A percentile compares a stretch with the other conserved stretches of the same genome.
phyloP scores from a whole-genome alignment of 2,888 invertebrate genomes.

The Bellardia pandia region DNA sequence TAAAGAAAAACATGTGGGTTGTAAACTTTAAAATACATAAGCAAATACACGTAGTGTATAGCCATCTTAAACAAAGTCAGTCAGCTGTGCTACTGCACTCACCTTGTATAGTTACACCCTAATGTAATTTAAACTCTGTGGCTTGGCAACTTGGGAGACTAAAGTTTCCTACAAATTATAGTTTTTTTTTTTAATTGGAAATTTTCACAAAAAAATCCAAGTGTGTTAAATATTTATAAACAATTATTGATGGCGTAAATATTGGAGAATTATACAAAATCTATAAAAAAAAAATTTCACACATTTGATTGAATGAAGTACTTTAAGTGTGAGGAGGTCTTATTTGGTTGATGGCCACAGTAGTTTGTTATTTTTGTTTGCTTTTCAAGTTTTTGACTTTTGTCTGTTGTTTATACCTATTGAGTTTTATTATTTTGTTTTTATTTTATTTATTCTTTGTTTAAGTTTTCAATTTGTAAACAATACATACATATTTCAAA shows the following conservation, averaged over 20 bases:
- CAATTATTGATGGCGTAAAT: slow-evolving; percentile 52
- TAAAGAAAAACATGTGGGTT: too few species aligned
- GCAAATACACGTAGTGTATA: too few species aligned
- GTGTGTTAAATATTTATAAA: slow-evolving; percentile 30
- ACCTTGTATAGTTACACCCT: too few species aligned
- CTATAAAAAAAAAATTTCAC: slow-evolving; percentile 47
- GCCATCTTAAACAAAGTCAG: too few species aligned
- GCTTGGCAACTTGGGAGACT: not conserved
- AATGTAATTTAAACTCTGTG: too few species aligned
- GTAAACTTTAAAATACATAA: too few species aligned
- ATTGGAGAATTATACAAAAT: not conserved
- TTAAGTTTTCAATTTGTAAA: slow-evolving; percentile 50
- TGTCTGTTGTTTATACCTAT: not conserved
- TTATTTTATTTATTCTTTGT: slow-evolving; percentile 56
- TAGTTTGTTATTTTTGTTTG: slow-evolving; percentile 26
- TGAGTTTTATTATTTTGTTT: slow-evolving; percentile 35
- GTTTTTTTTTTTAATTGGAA: not conserved
- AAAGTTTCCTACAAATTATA: not conserved
- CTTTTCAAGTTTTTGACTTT: not conserved
- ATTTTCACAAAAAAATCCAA: not conserved
- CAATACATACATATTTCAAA: slow-evolving; percentile 37
- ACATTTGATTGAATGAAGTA: slow-evolving; percentile 45
- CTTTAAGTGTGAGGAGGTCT: slow-evolving; percentile 48
- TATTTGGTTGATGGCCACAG: slow-evolving; percentile 50
- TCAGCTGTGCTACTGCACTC: too few species aligned